Conservation (phyloP, 2,888 invertebrate species). For the Beris chalybata region DNA sequence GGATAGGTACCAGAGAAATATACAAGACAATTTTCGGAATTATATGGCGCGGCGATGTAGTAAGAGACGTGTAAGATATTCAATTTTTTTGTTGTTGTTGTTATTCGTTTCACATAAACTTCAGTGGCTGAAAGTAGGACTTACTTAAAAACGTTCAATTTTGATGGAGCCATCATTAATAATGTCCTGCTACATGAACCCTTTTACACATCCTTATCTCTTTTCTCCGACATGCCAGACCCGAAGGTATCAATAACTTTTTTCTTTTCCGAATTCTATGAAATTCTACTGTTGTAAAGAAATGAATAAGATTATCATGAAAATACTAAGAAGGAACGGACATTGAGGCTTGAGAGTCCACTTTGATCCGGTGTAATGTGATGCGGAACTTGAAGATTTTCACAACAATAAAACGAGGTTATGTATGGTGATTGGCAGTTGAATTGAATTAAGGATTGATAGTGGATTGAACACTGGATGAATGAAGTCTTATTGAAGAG, state of each 20-base stretch:
- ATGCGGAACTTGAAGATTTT: constrained; percentile 23
- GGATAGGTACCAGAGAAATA: no score
- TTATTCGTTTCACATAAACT: no score
- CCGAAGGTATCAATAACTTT: constrained; percentile 22
- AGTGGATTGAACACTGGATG: no score
- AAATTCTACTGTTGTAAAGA: neutral
- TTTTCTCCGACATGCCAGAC: constrained; percentile 21
- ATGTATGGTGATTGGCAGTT: constrained; percentile 24
- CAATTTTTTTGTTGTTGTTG: no score
- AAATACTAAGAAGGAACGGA: constrained; percentile 11
- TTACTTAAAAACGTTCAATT: constrained; percentile 12
- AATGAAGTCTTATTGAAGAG: no score
- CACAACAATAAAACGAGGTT: constrained; percentile 23
- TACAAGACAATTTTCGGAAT: no score
- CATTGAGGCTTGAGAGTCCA: constrained; percentile 15
- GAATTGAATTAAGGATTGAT: constrained; percentile 10
- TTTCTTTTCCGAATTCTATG: neutral
- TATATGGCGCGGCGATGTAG: no score
- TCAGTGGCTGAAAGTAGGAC: neutral
- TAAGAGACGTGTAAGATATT: no score
- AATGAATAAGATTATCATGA: constrained; percentile 25
- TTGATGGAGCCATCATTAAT: constrained; percentile 18
- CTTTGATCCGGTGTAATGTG: neutral
- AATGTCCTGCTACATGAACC: constrained; percentile 19
- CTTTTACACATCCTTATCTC: constrained; percentile 27